Percentiles rank a stretch among this genome's conserved stretches.
These are phyloP conservation scores for Manis pentadactyla DNA, from an alignment of 2,797 vertebrate genomes.

Conservation along the genomic window DNA sequence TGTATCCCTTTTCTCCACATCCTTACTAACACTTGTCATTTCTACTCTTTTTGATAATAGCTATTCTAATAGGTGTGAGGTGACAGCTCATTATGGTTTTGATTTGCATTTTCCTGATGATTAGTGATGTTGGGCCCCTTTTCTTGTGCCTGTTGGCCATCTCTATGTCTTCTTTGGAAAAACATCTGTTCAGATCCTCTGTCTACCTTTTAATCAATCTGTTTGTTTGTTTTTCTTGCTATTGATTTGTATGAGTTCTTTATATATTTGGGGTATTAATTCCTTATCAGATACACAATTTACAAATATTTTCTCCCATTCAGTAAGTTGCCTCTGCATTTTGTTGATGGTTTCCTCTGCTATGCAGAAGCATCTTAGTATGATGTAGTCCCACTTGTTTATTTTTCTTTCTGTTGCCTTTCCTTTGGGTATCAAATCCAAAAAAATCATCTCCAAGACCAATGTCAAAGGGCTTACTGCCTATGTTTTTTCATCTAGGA, in stretches of 20 bases:
- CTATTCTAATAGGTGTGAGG: background rate
- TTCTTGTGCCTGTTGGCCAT: background rate
- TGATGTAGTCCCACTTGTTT: background rate
- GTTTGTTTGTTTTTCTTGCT: background rate
- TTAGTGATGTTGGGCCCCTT: background rate
- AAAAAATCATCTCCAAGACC: background rate
- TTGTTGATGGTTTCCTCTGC: background rate
- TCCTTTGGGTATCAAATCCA: background rate
- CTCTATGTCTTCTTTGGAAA: background rate
- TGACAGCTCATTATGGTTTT: background rate
- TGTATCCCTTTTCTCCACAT: background rate
- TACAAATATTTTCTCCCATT: background rate
- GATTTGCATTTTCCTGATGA: background rate
- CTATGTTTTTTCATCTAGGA: conserved; percentile 8
- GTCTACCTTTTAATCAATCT: background rate
- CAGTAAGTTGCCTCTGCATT: background rate
- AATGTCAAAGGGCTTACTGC: background rate
- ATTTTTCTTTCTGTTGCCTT: background rate
- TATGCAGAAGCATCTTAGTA: background rate
- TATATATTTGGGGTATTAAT: background rate
- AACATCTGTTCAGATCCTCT: background rate
- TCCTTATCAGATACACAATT: background rate
- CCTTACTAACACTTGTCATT: background rate
- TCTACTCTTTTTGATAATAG: background rate
- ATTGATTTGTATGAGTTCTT: background rate